Evolutionary conservation across 1,140 invertebrate species (phyloP).

Genomic region (Capitella teleta): DNA sequence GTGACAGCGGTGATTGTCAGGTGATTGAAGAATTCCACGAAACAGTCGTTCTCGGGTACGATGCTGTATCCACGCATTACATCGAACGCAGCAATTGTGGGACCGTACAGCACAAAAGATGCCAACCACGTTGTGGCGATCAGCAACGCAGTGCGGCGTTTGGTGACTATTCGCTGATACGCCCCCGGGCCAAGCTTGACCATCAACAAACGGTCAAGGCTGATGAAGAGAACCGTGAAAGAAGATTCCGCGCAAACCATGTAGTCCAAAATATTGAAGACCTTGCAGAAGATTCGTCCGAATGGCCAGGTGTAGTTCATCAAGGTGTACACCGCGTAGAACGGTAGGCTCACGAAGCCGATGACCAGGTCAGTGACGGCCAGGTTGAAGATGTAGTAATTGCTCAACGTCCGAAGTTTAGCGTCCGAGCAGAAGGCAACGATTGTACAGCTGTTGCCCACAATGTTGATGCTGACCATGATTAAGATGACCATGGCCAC

Average conservation of each 20-base stretch:
- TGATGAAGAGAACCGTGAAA: slow-evolving; percentile 19
- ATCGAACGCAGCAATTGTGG: slow-evolving; percentile 24
- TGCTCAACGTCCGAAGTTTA: slow-evolving; percentile 21
- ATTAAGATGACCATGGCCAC: no score
- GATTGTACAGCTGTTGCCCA: slow-evolving; percentile 23
- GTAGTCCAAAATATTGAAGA: slow-evolving; percentile 19
- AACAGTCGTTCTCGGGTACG: slow-evolving; percentile 15
- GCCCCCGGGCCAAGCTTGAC: slow-evolving; percentile 13
- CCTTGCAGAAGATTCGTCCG: slow-evolving; percentile 21
- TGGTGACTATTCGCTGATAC: slow-evolving; percentile 16
- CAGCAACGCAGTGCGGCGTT: slow-evolving; percentile 8
- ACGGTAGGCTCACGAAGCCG: slow-evolving; percentile 20
- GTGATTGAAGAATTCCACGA: slow-evolving; percentile 20
- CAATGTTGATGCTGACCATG: slow-evolving; percentile 14
- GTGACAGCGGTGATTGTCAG: slow-evolving; percentile 16
- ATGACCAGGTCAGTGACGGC: slow-evolving; percentile 25
- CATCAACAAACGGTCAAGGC: slow-evolving; percentile 18
- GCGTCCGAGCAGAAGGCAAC: slow-evolving; percentile 20
- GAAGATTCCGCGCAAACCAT: slow-evolving; percentile 13
- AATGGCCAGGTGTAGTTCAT: slow-evolving; percentile 17
- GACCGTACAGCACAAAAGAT: slow-evolving; percentile 18
- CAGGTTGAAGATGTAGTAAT: slow-evolving; percentile 28
- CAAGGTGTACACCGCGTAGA: slow-evolving; percentile 19
- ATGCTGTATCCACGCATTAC: slow-evolving; percentile 15
- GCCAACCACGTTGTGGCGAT: slow-evolving; percentile 19